Conservation (phyloP, 2,797 vertebrate genomes). For the Poeciliopsis infans region DNA sequence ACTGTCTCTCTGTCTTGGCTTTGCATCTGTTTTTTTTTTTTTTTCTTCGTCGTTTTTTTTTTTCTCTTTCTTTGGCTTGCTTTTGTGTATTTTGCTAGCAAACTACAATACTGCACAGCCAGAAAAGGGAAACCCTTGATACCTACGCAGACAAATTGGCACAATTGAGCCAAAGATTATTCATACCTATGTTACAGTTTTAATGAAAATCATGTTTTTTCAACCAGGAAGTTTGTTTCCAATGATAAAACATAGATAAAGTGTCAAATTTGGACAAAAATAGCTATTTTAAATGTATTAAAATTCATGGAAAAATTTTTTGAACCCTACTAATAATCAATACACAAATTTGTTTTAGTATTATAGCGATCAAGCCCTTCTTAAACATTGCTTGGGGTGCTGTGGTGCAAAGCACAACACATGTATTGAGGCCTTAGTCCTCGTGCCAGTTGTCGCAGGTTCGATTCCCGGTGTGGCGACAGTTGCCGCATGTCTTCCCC, state of each 20-base stretch:
- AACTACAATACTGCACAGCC: conserved; percentile 3
- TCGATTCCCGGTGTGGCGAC: too few relatives aligned
- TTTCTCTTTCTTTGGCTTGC: conserved; percentile 29
- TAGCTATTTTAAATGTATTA: background rate
- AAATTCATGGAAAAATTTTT: background rate
- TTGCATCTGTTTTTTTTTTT: conserved; percentile 35
- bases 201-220: background rate
- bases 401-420: too few relatives aligned
- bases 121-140: background rate
- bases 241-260: background rate
- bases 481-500: too few relatives aligned
- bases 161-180: background rate
- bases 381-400: background rate
- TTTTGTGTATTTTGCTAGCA: conserved; percentile 29
- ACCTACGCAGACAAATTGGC: background rate
- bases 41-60: conserved; percentile 40
- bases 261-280: background rate
- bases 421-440: too few relatives aligned
- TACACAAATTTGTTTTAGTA: background rate
- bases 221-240: background rate
- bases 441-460: too few relatives aligned
- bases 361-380: background rate
- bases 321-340: background rate
- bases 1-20: conserved; percentile 55
- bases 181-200: background rate